Evolutionary conservation across 2,797 vertebrate species (phyloP), one percentile per base, ranked within the genome.

Genomic region (Mallotus villosus): DNA sequence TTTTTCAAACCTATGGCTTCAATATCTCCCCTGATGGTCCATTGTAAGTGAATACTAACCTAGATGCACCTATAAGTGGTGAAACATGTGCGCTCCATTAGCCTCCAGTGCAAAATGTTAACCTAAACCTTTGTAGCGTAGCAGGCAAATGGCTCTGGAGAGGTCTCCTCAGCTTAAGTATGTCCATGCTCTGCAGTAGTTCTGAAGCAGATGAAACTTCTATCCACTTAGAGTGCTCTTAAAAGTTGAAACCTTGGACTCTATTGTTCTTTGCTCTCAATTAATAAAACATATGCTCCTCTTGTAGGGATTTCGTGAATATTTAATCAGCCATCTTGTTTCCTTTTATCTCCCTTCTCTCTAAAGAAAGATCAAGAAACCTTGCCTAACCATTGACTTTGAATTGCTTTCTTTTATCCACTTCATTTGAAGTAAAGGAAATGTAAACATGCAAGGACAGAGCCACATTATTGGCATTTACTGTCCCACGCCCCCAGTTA

Each of bases 231-330:
- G 22, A 67, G 74, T 82, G 83, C 89, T 86, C 85, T 89, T 85
- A 79, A 89, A 83, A 81, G 77, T 85, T 69, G 69, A 79, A 84
- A 83, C 76, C 75, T 41, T 70, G 81, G 72, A 73, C 75, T 83
- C 82, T 80, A 86, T 92, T 92, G 87, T 92, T 93, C 78, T 78
- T 79, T 69, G 72, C 64, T 81, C 78, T 72, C 81, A 80, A 90
- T 93, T 91, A 93, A 93, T 93, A 93, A 93, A 93, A 92, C 88
- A 93, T 93, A 72, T 55, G 82, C 83, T 78, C 59, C 34, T 71
- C 81, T 59, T 85, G 83, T 83, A 74, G 67, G 83, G 63, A 65
- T 76, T 85, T 84, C 61, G 29, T 93, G 86, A 93, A 93, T 93
- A 91, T 92, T 93, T 93, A 82, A 94, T 91, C 78, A 32, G 61